Evolutionary conservation across 2,888 invertebrate species (phyloP).

Genomic region (Troides oblongomaculatus): DNA sequence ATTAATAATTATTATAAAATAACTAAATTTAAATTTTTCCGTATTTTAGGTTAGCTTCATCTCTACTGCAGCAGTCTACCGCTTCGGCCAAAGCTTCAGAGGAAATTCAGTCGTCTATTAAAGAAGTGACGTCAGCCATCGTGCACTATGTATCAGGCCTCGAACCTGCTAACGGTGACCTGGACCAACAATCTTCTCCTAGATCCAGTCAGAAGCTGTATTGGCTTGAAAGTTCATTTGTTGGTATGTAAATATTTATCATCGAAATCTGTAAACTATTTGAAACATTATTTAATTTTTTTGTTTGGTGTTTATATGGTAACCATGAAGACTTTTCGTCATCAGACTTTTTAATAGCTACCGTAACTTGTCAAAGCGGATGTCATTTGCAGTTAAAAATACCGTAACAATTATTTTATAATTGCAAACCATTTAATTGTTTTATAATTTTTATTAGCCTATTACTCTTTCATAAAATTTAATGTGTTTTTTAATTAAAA

Average conservation of each 20-base stretch:
- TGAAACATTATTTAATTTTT: too few species aligned
- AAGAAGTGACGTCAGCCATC: conserved; percentile 95
- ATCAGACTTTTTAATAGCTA: background rate
- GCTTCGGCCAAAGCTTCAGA: conserved; percentile 76
- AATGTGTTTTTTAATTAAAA: too few species aligned
- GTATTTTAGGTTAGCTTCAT: conserved; percentile 82
- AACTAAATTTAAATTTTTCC: background rate
- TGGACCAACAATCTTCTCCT: conserved; percentile 75
- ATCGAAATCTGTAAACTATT: background rate
- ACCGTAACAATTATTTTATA: background rate
- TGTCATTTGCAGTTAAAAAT: background rate
- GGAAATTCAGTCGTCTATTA: conserved; percentile 91
- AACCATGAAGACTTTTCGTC: too few species aligned
- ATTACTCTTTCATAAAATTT: too few species aligned
- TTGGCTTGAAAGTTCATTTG: conserved; percentile 96
- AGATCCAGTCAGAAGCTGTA: conserved; percentile 86
- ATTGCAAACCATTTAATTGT: too few species aligned
- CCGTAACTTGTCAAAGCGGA: background rate
- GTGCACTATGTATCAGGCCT: conserved; percentile 92
- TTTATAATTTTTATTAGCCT: too few species aligned
- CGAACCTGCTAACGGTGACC: conserved; percentile 81
- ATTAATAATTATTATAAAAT: background rate
- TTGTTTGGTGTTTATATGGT: background rate
- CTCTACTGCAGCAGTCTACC: conserved; percentile 78
- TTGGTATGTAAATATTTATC: conserved; percentile 52